Base-by-base conservation (phyloP, 2,113 vertebrate genomes). In the Delphinus delphis region DNA sequence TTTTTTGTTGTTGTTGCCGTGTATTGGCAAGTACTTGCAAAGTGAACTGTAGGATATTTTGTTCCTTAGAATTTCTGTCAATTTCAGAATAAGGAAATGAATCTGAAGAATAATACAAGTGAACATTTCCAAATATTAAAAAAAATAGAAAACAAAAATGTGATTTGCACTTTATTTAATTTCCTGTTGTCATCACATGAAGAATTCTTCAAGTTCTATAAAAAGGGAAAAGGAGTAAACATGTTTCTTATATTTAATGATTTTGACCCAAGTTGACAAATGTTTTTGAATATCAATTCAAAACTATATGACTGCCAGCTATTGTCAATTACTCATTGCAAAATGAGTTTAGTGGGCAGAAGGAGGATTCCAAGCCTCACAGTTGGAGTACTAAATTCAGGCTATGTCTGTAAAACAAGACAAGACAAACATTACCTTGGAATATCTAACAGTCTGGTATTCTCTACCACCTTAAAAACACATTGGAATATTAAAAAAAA, bases 201-300 rank as follows among this genome's bases (percentile, higher is more conserved):
- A 74, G 70, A 95, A 86, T 97, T 98, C 96, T 97, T 97, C 94
- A 98, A 91, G 68, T 97, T 74, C 67, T 96, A 44, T 80, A 93
- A 84, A 97, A 93, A 98, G 93, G n/a, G 13, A 90, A 93, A 97
- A 96, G 5, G 90, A 83, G 73, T 98, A 92, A 95, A 96, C 86
- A 91, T 91, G 33, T 85, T 97, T 97, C 53, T 93, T 93, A 74
- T 44, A 93, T 73, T 90, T 95, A 93, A 90, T 96, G 84, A 92
- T 87, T 92, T 88, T 92, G 92, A 25, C 67, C 25, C 36, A 80
- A 87, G 93, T 41, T 41, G 70, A 88, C 71, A 88, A 95, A 79
- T 67, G 70, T 71, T 96, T 97, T 92, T 96, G 38, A 96, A 47
- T 93, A 97, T 95, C 80, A 95, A 71, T 86, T 97, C 81, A 90